A percentile compares a stretch with the other conserved stretches of the same genome.
phyloP scores from a whole-genome alignment of 1,140 invertebrate genomes.

The Zeugodacus cucurbitae region DNA sequence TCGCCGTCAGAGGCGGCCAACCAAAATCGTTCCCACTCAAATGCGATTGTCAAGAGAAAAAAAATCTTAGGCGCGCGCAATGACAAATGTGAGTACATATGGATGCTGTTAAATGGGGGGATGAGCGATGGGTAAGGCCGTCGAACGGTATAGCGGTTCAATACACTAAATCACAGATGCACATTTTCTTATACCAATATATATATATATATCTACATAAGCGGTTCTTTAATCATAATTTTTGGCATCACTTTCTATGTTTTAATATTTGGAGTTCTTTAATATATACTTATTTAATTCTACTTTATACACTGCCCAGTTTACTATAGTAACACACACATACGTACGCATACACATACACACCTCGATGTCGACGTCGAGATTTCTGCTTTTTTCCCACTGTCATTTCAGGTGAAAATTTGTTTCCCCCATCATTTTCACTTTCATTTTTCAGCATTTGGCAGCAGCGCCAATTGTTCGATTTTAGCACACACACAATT shows the following conservation, averaged over 20 bases:
- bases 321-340: background rate
- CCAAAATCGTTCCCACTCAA: slow-evolving; percentile 16
- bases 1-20: background rate
- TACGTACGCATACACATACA: background rate
- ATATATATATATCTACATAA: background rate
- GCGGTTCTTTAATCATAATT: background rate
- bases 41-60: background rate
- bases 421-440: slow-evolving; percentile 16
- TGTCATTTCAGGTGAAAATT: slow-evolving; percentile 33
- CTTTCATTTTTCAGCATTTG: slow-evolving; percentile 3
- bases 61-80: slow-evolving; percentile 14
- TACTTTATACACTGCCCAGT: background rate
- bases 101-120: background rate
- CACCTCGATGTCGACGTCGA: background rate
- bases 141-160: background rate
- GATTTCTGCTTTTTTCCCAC: slow-evolving; percentile 13
- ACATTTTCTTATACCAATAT: background rate
- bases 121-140: background rate
- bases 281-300: background rate
- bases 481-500: background rate
- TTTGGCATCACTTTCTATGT: no score
- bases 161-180: background rate
- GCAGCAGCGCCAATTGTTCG: background rate
- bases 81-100: background rate
- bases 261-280: background rate